Base-by-base conservation (phyloP, 2,113 vertebrate species). In the Spilogale gracilis region DNA sequence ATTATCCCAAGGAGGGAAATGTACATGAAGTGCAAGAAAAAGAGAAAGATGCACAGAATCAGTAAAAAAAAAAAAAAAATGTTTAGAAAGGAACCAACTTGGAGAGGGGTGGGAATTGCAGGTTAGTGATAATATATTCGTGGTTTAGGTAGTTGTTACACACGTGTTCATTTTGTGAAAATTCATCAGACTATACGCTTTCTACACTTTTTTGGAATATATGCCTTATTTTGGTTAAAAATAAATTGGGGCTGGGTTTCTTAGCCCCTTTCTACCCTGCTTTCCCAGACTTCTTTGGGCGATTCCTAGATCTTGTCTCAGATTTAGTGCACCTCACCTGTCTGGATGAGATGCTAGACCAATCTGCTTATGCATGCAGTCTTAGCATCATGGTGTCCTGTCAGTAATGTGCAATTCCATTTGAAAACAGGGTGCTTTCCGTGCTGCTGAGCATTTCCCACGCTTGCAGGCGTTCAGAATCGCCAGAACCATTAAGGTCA, bases 401-500 rank as follows among this genome's bases (percentile, higher is more conserved):
- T 32, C 0, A 1, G 23, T 98, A 89, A 98, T 9, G 0, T 0
- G 0, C 10, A 6, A 23, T 0, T 98, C 3, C 98, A 21, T 97
- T 95, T n/a, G 20, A 79, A 74, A 92, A 98, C 98, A 99, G 99
- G 99, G 98, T 63, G 98, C 99, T 9, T 48, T 97, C 48, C 97
- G 87, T 1, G 99, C 99, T 13, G 99, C 99, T 0, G 95, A 98
- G 56, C 98, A 97, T 85, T 98, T 99, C 10, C 92, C 97, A 58
- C 91, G 45, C 50, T 97, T 99, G 98, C 98, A 96, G 97, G 98
- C 98, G 14, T 99, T 99, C 99, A 98, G 25, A 89, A 97, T 95
- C 87, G 99, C 99, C 98, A 96, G 89, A 10, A 99, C 98, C 52
- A 76, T 99, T 95, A 99, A 99, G 99, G 98, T 99, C 90, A 99